Percentiles rank a stretch among this genome's conserved stretches.
Evolutionary conservation across 2,888 invertebrate species (phyloP).

Genomic region (Pollenia griseotomentosa): DNA sequence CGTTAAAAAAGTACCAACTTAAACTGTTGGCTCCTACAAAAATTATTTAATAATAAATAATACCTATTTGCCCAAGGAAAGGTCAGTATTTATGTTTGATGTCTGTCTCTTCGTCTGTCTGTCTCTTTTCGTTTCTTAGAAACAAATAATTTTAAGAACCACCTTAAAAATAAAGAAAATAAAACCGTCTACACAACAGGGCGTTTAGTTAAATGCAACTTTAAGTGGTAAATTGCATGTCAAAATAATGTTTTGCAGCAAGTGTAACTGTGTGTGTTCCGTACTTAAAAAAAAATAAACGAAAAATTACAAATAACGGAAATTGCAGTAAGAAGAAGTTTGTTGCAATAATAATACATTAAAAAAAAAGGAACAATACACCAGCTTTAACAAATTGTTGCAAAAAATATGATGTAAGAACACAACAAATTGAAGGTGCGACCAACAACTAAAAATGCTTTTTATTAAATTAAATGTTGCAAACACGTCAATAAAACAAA

Average conservation of each 20-base stretch:
- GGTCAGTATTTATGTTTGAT: slow-evolving; percentile 53
- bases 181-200: slow-evolving; percentile 8
- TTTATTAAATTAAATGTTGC: slow-evolving; percentile 74
- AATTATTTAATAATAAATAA: slow-evolving; percentile 35
- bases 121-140: slow-evolving; percentile 3
- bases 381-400: slow-evolving; percentile 31
- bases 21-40: slow-evolving; percentile 28
- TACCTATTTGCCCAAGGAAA: slow-evolving; percentile 58
- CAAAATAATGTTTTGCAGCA: slow-evolving; percentile 54
- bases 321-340: slow-evolving; percentile 61
- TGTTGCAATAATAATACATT: background rate
- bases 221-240: slow-evolving; percentile 71
- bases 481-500: slow-evolving; percentile 57
- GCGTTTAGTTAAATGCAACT: slow-evolving; percentile 64
- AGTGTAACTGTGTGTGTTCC: slow-evolving; percentile 8
- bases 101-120: background rate
- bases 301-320: slow-evolving; percentile 64
- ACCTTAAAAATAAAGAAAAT: slow-evolving; percentile 35
- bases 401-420: slow-evolving; percentile 65
- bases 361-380: slow-evolving; percentile 14
- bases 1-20: background rate
- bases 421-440: slow-evolving; percentile 69
- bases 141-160: slow-evolving; percentile 46
- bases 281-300: slow-evolving; percentile 18
- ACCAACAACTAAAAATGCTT: slow-evolving; percentile 70